A percentile compares a stretch with the other conserved stretches of the same genome.
Conservation (phyloP, 2,797 vertebrate genomes). For the Emydoidea blandingii region DNA sequence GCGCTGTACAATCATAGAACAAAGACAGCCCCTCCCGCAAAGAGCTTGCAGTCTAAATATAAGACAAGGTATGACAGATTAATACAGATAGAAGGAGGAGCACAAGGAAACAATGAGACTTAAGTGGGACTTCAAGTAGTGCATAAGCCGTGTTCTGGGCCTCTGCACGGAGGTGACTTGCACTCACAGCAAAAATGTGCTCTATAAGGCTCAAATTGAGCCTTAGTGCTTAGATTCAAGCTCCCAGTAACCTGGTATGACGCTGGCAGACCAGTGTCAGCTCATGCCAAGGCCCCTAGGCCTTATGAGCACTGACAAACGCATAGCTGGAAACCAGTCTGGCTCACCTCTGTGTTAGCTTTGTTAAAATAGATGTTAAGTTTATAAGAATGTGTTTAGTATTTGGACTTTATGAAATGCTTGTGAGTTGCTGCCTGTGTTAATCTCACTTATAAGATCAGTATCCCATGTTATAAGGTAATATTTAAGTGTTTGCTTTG, state of each 20-base stretch:
- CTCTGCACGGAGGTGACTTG: background rate
- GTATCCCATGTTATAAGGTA: background rate
- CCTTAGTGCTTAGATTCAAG: constrained; percentile 24
- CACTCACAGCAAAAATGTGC: background rate
- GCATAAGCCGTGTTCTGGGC: background rate
- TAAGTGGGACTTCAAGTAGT: background rate
- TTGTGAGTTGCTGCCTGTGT: background rate
- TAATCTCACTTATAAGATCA: background rate
- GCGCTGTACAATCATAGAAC: background rate
- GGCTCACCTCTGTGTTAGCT: background rate
- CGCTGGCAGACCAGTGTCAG: background rate
- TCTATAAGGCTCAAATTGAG: constrained; percentile 16
- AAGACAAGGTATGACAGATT: background rate
- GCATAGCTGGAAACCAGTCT: background rate
- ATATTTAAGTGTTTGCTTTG: too few species aligned
- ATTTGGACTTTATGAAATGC: background rate
- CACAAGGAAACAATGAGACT: background rate
- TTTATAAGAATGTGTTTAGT: background rate
- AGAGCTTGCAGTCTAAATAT: background rate
- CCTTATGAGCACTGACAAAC: background rate
- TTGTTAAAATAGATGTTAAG: background rate
- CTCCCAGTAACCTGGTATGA: constrained; percentile 17
- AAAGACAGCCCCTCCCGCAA: background rate
- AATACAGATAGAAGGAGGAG: background rate
- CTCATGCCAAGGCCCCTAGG: too few species aligned